Percentiles rank a stretch among this genome's conserved stretches.
Conservation (phyloP, 2,888 invertebrate genomes). For the Nomada goodeniana region DNA sequence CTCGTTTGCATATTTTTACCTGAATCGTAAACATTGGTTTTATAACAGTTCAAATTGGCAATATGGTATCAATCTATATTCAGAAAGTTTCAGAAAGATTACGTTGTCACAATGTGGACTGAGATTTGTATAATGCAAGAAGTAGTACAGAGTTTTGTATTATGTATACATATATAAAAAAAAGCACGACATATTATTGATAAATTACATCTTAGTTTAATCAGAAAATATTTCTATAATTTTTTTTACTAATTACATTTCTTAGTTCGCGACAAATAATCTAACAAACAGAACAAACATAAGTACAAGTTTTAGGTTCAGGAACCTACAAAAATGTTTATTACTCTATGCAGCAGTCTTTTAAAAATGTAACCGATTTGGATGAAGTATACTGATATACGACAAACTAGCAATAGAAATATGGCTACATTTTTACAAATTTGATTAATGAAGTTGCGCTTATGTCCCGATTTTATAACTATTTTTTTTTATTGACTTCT, state of each 20-base stretch:
- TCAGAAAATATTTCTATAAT: not conserved
- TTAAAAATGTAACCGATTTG: constrained; percentile 59
- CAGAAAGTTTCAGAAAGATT: constrained; percentile 37
- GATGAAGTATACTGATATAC: constrained; percentile 62
- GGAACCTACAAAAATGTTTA: constrained; percentile 75
- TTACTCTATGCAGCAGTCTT: constrained; percentile 64
- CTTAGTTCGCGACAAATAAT: constrained; percentile 53
- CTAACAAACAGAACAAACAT: constrained; percentile 53
- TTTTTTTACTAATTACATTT: constrained; percentile 41
- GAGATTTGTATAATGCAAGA: constrained; percentile 44
- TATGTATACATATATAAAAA: not conserved
- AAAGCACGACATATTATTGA: not conserved
- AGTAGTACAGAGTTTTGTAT: not conserved
- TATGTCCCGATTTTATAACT: constrained; percentile 24
- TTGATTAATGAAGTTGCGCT: constrained; percentile 1
- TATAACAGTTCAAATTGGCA: constrained; percentile 33
- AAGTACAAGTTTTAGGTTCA: constrained; percentile 76
- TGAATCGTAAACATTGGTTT: constrained; percentile 2
- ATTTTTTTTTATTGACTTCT: constrained; percentile 20
- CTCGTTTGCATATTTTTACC: constrained; percentile 14
- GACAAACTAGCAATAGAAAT: constrained; percentile 25
- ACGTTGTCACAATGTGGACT: constrained; percentile 41
- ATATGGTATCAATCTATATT: constrained; percentile 27
- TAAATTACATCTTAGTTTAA: constrained; percentile 3
- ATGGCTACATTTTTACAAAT: constrained; percentile 20